Evolutionary conservation across 2,888 invertebrate species (phyloP).

Genomic region (Rhorus exstirpatorius): DNA sequence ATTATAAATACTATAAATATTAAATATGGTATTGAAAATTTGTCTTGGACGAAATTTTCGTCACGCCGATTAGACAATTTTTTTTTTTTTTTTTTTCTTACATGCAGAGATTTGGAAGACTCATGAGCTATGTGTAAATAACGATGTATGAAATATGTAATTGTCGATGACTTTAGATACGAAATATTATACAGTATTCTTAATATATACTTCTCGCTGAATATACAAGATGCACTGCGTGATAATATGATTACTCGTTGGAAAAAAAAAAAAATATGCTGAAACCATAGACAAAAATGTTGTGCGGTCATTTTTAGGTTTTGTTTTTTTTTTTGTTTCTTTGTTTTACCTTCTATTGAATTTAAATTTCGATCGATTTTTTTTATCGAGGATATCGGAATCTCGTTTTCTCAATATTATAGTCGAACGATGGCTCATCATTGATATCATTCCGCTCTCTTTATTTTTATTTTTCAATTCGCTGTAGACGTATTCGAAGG

Average conservation of each 20-base stretch:
- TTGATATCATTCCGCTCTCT: not conserved
- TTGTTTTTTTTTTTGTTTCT: not conserved
- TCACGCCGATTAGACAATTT: not conserved
- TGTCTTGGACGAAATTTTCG: constrained; percentile 1
- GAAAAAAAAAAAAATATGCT: not conserved
- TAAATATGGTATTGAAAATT: not conserved
- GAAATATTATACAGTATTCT: constrained; percentile 51
- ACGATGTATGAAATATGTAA: constrained; percentile 43
- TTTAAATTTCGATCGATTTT: no score
- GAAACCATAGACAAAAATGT: not conserved
- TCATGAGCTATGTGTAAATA: constrained; percentile 54
- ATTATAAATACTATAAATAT: constrained; percentile 29
- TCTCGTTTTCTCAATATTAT: no score
- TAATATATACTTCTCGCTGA: constrained; percentile 44
- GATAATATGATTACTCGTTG: constrained; percentile 25
- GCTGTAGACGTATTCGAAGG: not conserved
- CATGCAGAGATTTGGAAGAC: not conserved
- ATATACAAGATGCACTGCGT: constrained; percentile 41
- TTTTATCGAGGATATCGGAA: no score
- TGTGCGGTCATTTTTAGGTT: not conserved
- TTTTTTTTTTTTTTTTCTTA: constrained; percentile 16
- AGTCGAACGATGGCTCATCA: no score
- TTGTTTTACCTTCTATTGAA: no score
- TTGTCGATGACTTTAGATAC: constrained; percentile 22
- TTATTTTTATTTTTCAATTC: constrained; percentile 12